Percentiles rank a stretch among this genome's conserved stretches.
These are phyloP conservation scores for Cosmia pyralina DNA, from an alignment of 2,888 invertebrate species.

Conservation along the genomic window DNA sequence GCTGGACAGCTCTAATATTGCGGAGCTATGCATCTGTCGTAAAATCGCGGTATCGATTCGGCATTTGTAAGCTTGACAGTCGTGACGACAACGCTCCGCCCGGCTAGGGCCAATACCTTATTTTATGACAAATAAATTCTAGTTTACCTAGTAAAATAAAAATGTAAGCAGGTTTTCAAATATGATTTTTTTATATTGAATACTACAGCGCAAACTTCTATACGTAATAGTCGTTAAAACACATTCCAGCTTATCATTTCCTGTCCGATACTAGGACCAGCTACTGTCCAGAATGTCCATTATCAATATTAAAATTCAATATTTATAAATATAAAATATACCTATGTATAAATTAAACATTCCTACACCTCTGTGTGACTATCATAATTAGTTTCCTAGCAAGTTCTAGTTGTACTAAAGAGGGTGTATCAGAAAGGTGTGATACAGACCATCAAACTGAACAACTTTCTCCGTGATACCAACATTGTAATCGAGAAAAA, in stretches of 20 bases:
- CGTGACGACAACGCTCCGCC: neutral
- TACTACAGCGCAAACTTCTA: constrained; percentile 40
- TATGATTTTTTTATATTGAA: constrained; percentile 20
- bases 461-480: too few species aligned
- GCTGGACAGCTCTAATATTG: constrained; percentile 6
- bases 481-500: too few species aligned
- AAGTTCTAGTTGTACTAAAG: constrained; percentile 41
- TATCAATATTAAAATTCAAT: constrained; percentile 35
- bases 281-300: constrained; percentile 42
- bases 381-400: constrained; percentile 19
- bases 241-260: constrained; percentile 37
- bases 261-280: constrained; percentile 5
- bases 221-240: constrained; percentile 10
- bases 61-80: constrained; percentile 1
- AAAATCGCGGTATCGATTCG: constrained; percentile 29
- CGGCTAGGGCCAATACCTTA: neutral
- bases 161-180: constrained; percentile 29
- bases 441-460: too few species aligned
- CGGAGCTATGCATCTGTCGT: constrained; percentile 5
- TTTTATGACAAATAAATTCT: constrained; percentile 30
- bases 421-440: too few species aligned
- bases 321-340: constrained; percentile 18
- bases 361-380: constrained; percentile 19
- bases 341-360: constrained; percentile 2
- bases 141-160: constrained; percentile 12